A percentile compares a stretch with the other conserved stretches of the same genome.
phyloP scores from a whole-genome alignment of 2,113 vertebrate genomes.

The Macrotis lagotis region DNA sequence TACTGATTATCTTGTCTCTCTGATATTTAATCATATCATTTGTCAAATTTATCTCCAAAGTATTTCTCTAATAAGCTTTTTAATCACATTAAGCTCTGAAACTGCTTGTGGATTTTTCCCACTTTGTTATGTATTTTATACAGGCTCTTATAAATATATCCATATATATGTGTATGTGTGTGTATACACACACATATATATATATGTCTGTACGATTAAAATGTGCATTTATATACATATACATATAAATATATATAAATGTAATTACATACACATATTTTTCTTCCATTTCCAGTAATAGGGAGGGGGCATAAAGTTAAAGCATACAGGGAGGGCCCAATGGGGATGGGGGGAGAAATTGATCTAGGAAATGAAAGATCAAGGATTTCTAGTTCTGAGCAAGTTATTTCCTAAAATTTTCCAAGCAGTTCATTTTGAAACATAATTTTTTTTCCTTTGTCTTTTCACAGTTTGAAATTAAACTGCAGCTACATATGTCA shows the following conservation, averaged over 20 bases:
- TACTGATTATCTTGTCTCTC: background rate
- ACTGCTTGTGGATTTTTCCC: background rate
- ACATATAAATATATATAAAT: background rate
- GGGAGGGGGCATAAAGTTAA: background rate
- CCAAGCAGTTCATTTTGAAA: background rate
- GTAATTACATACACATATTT: too few relatives aligned
- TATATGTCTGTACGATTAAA: background rate
- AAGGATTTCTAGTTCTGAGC: background rate
- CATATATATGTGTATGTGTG: background rate
- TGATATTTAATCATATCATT: background rate
- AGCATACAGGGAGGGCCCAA: background rate
- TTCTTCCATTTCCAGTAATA: background rate
- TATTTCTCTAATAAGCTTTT: background rate
- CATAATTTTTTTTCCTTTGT: background rate
- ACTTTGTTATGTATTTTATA: background rate
- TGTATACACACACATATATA: background rate
- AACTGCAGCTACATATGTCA: too few relatives aligned
- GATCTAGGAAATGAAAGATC: background rate
- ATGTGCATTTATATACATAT: background rate
- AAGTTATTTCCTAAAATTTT: background rate
- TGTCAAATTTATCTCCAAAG: background rate
- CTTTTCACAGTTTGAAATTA: background rate
- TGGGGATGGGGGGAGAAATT: background rate
- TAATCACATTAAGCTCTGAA: background rate
- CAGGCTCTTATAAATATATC: too few relatives aligned